Conservation (phyloP, 2,113 vertebrate species). For the Lates calcarifer region DNA sequence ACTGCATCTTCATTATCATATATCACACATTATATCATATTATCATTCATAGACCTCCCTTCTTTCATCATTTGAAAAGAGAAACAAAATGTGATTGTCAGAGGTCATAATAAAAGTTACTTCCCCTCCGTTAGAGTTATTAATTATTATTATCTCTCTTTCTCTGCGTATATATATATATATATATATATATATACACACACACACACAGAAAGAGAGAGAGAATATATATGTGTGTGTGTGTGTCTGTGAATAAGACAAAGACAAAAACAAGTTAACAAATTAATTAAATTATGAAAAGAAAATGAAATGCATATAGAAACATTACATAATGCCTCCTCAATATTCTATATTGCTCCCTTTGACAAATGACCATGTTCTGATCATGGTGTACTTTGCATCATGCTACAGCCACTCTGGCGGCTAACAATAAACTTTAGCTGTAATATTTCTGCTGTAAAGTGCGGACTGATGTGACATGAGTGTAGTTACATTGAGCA, state of each 20-base stretch:
- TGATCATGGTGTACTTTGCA: neutral
- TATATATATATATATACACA: too few relatives aligned
- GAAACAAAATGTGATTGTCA: neutral
- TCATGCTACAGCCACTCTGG: conserved; percentile 7
- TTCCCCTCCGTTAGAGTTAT: neutral
- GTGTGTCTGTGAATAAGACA: neutral
- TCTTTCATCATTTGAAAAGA: neutral
- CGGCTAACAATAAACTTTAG: neutral
- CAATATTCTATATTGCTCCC: conserved; percentile 15
- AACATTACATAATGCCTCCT: neutral
- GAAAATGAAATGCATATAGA: conserved; percentile 9
- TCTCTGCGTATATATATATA: too few relatives aligned
- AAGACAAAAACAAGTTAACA: conserved; percentile 6
- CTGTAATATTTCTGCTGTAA: conserved; percentile 25
- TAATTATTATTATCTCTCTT: neutral
- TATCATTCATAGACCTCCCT: neutral
- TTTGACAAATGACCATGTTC: neutral
- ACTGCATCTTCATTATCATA: neutral
- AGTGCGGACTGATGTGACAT: conserved; percentile 39
- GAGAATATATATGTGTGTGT: too few relatives aligned
- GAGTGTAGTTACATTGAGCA: conserved; percentile 21
- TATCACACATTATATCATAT: neutral
- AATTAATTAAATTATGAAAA: neutral
- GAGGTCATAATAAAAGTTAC: neutral
- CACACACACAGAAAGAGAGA: too few relatives aligned